phyloP scores from a whole-genome alignment of 2,113 vertebrate species.

The Centropus bengalensis region DNA sequence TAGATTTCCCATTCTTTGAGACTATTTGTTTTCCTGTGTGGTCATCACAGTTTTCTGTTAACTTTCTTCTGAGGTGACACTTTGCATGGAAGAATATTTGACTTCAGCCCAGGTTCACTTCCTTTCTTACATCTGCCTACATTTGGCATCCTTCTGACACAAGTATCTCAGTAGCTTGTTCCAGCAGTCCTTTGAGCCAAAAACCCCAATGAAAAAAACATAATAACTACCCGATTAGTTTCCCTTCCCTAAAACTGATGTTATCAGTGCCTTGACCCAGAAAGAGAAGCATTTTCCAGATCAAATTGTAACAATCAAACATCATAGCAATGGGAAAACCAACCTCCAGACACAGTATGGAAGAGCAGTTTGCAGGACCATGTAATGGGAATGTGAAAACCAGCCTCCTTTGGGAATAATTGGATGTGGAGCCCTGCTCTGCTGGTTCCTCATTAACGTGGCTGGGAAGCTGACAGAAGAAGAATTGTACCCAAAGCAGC shows the following conservation, averaged over 20 bases:
- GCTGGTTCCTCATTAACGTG: neutral
- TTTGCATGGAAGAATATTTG: neutral
- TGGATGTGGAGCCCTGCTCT: neutral
- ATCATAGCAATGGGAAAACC: neutral
- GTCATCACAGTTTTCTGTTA: rapidly evolving
- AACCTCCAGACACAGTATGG: neutral
- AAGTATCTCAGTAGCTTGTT: neutral
- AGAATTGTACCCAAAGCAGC: neutral
- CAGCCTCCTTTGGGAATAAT: neutral
- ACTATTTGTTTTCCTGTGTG: neutral
- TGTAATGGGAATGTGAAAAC: neutral
- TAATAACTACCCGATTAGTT: neutral
- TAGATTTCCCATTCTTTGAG: neutral
- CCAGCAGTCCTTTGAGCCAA: neutral
- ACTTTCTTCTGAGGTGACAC: neutral
- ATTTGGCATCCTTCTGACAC: neutral
- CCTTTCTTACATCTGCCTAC: neutral
- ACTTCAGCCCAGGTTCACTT: neutral
- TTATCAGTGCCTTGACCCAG: neutral
- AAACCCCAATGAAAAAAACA: neutral
- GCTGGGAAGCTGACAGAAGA: neutral
- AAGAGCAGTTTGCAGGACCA: neutral
- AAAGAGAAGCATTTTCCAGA: neutral
- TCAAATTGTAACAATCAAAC: neutral
- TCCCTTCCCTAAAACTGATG: neutral